Base-by-base conservation (phyloP, 2,888 invertebrate genomes). In the Pollenia amentaria region DNA sequence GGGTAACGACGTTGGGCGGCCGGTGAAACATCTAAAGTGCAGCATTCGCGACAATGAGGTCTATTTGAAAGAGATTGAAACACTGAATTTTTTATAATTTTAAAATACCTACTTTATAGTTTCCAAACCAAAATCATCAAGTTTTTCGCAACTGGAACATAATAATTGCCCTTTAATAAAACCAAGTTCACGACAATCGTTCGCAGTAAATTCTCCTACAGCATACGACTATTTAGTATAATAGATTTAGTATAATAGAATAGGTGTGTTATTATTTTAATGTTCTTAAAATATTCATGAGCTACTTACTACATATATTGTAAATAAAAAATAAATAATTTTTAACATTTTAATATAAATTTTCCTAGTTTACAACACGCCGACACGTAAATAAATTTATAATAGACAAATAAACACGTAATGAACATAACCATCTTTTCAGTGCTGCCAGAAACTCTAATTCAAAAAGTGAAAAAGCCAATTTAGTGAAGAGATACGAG, bases 101-200 rank as follows among this genome's bases (percentile, higher is more conserved):
- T 29, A 29, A 29, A 16, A 21, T 10, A 48, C 86, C 72, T 84
- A 93, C 93, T 92, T 92, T 46, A 92, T 70, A 11, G 89, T 80
- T 57, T 91, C 92, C 48, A 93, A 88, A 2, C 91, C 92, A 85
- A 91, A 98, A 91, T 97, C 96, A 84, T 95, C 95, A 65, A 99
- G 94, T 91, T 97, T 96, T 89, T 97, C 96, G 93, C 99, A 99
- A 6, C 97, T 97, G 11, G 97, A 97, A 93, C 99, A 99, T 89
- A 97, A 93, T 81, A 99, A 94, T 93, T 96, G 97, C 21, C 97
- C 95, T 94, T 97, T 97, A 85, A 97, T 97, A 90, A 98, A 98
- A 11, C 99, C 99, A 80, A 98, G 93, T 14, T 95, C 94, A 91
- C 96, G 95, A 93, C 99, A 99, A 92, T 98, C 97, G 92, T 97